Conservation (phyloP, 2,113 vertebrate species). For the Chloebia gouldiae region DNA sequence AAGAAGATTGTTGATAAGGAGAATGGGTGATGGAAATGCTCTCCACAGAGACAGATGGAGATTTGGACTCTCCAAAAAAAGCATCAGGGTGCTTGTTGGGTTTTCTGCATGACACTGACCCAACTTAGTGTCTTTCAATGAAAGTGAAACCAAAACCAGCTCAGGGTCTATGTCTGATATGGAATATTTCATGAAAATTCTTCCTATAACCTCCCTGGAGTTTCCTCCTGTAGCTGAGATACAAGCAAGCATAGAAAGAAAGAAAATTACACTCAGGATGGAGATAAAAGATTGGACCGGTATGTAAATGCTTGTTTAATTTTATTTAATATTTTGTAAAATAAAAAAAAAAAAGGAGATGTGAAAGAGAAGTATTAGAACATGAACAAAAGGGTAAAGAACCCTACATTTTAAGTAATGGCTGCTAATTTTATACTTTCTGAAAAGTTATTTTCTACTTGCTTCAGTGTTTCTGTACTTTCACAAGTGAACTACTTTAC, state of each 20-base stretch:
- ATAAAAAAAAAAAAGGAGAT: rapidly evolving
- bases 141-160: neutral
- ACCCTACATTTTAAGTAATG: neutral
- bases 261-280: neutral
- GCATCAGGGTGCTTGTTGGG: neutral
- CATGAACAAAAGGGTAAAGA: neutral
- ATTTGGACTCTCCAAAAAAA: neutral
- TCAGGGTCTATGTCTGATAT: neutral
- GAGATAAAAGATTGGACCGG: neutral
- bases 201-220: neutral
- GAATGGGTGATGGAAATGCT: neutral
- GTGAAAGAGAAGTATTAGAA: neutral
- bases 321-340: neutral
- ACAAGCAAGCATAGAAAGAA: neutral
- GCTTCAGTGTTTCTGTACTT: neutral
- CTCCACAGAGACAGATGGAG: neutral
- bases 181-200: neutral
- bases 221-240: neutral
- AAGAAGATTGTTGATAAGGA: neutral
- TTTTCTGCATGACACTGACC: neutral
- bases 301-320: neutral
- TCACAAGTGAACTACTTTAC: neutral
- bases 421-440: neutral
- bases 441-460: neutral
- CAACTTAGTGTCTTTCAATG: rapidly evolving